Evolutionary conservation across 1,140 invertebrate species (phyloP).

Genomic region (Hyposmocoma kahamanoa): DNA sequence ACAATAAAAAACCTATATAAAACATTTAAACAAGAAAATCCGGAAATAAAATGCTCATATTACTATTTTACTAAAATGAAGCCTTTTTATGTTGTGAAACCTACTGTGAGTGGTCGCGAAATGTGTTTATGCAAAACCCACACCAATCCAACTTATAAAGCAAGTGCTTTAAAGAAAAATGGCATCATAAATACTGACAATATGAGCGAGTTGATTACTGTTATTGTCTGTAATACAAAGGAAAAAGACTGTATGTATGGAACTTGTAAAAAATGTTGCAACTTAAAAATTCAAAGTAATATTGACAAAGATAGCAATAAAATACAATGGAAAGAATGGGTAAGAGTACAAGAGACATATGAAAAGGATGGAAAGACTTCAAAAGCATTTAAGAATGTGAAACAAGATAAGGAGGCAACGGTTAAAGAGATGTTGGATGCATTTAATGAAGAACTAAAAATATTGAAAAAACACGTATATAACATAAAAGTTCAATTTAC

Average conservation of each 20-base stretch:
- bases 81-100: conserved; percentile 4
- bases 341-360: neutral
- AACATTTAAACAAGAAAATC: conserved; percentile 4
- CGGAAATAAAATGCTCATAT: conserved; percentile 5
- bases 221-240: neutral
- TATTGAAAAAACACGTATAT: conserved; percentile 1
- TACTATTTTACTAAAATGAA: conserved; percentile 4
- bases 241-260: neutral
- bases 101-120: conserved; percentile 1
- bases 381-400: neutral
- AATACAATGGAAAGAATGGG: conserved; percentile 3
- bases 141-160: conserved; percentile 5
- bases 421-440: neutral
- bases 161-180: neutral
- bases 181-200: neutral
- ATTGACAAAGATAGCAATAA: neutral
- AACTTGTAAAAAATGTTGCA: conserved; percentile 3
- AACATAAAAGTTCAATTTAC: conserved; percentile 1
- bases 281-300: neutral
- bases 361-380: neutral
- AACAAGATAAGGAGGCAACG: neutral
- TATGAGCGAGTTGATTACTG: neutral
- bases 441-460: conserved; percentile 1
- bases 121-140: conserved; percentile 7
- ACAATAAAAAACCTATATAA: neutral